Evolutionary conservation across 1,140 invertebrate species (phyloP).

Genomic region (Leptinotarsa lineolata): DNA sequence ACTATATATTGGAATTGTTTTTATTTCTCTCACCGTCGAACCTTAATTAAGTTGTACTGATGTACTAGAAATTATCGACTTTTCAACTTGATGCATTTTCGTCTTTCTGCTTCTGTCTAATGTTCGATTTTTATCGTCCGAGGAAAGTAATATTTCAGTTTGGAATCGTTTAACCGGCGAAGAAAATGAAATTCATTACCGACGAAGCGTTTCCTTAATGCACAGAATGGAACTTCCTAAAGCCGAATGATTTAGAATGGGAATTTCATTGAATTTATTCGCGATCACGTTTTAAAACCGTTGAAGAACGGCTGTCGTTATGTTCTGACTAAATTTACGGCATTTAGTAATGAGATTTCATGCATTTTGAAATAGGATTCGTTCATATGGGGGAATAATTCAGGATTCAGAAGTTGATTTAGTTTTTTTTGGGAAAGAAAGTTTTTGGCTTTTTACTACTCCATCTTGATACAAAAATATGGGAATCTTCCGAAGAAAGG

Average conservation of each 20-base stretch:
- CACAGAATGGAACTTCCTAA: slow-evolving; percentile 1
- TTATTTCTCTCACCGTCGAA: too few species aligned
- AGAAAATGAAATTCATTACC: slow-evolving; percentile 1
- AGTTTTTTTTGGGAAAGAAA: too few species aligned
- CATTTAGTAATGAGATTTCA: not conserved
- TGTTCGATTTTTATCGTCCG: not conserved
- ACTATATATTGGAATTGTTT: too few species aligned
- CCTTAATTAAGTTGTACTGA: too few species aligned
- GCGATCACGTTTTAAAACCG: not conserved
- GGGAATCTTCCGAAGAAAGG: too few species aligned
- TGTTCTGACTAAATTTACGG: not conserved
- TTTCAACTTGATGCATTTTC: too few species aligned
- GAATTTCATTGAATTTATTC: not conserved
- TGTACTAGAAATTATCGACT: too few species aligned
- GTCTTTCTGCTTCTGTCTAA: too few species aligned
- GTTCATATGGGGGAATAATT: too few species aligned
- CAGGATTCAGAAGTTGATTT: too few species aligned
- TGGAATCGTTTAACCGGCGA: not conserved
- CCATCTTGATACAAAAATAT: too few species aligned
- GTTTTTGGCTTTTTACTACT: too few species aligned
- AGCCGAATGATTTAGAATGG: not conserved
- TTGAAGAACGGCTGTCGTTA: not conserved
- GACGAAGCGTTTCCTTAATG: not conserved
- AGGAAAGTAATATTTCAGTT: not conserved
- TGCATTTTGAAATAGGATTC: not conserved